Conservation (phyloP, 23 tunicate species). For the Trididemnum miniatum region DNA sequence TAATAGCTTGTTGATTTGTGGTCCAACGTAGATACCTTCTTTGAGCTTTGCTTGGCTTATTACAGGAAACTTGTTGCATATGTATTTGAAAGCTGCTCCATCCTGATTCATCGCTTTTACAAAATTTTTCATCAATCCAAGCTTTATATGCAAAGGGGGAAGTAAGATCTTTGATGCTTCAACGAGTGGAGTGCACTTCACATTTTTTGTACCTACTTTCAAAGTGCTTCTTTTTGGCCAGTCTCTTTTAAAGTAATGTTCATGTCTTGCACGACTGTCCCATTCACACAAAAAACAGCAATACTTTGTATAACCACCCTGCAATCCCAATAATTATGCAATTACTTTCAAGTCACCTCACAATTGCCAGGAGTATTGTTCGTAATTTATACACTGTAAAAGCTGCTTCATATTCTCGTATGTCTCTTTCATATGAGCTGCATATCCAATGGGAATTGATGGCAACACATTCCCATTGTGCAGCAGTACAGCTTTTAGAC, state of each 20-base stretch:
- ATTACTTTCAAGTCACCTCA: too few relatives aligned
- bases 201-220: conserved; percentile 26
- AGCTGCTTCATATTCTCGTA: too few relatives aligned
- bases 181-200: conserved; percentile 28
- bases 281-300: conserved; percentile 38
- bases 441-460: too few relatives aligned
- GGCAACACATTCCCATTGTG: too few relatives aligned
- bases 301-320: conserved; percentile 29
- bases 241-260: conserved; percentile 12
- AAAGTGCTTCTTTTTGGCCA: conserved; percentile 25
- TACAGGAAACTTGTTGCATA: conserved; percentile 8
- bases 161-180: conserved; percentile 12
- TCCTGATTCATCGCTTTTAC: conserved; percentile 31
- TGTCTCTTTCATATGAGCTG: too few relatives aligned
- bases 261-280: conserved; percentile 33
- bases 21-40: conserved; percentile 30
- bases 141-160: conserved; percentile 26
- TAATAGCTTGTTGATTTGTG: conserved; percentile 21
- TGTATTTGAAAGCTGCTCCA: conserved; percentile 33
- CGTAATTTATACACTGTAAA: too few relatives aligned
- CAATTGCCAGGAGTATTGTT: too few relatives aligned
- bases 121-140: conserved; percentile 35
- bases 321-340: too few relatives aligned
- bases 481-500: too few relatives aligned
- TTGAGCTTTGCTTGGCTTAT: conserved; percentile 21